Conservation (phyloP, 64 coral and sea anemone genomes). For the Montipora efflorescens region DNA sequence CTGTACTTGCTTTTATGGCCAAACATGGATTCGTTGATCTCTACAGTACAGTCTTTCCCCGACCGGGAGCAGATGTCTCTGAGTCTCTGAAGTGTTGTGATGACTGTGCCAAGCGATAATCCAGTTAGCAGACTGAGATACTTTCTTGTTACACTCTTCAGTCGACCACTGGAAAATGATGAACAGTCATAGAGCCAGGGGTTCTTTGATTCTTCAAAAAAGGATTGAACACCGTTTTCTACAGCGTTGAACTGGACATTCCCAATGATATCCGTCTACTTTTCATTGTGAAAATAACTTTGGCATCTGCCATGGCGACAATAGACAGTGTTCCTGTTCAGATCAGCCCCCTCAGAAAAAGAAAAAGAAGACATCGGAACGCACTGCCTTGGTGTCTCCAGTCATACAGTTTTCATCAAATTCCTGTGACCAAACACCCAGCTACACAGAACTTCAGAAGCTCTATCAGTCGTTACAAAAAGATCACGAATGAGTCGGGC, state of each 20-base stretch:
- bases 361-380: neutral
- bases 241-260: neutral
- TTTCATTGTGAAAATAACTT: neutral
- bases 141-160: neutral
- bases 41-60: slow-evolving; percentile 20
- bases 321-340: neutral
- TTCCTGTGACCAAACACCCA: too few relatives aligned
- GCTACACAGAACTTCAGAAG: neutral
- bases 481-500: neutral
- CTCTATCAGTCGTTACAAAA: neutral
- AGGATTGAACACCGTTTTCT: neutral
- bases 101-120: neutral
- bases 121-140: neutral
- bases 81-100: neutral
- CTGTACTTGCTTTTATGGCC: slow-evolving; percentile 20
- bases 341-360: neutral
- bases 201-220: neutral
- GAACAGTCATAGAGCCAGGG: neutral
- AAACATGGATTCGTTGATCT: slow-evolving; percentile 45
- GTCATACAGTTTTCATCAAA: neutral
- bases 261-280: neutral
- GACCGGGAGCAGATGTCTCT: neutral
- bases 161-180: neutral
- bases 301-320: neutral
- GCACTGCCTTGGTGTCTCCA: neutral